A percentile compares a stretch with the other conserved stretches of the same genome.
Evolutionary conservation across 2,888 invertebrate species (phyloP).

Genomic region (Clunio marinus): DNA sequence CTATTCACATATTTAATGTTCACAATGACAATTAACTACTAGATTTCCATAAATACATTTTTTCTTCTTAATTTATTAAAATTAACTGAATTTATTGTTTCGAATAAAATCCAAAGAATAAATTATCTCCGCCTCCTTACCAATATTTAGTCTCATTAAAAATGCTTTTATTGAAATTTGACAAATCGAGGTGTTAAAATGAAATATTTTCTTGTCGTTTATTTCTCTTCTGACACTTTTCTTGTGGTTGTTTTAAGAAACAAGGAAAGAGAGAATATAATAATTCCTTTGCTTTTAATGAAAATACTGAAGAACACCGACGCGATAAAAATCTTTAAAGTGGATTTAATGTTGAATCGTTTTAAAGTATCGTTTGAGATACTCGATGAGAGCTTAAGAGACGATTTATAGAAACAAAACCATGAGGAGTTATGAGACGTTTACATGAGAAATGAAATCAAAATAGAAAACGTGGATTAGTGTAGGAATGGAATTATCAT

Average conservation of each 20-base stretch:
- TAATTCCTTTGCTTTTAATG: not conserved
- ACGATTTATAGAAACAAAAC: not conserved
- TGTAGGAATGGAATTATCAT: not conserved
- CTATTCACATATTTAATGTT: not conserved
- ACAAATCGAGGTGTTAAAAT: constrained; percentile 4
- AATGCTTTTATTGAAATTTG: no score
- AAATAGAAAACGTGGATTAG: no score
- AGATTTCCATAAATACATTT: not conserved
- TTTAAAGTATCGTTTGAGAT: no score
- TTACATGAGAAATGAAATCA: no score
- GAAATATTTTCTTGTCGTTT: not conserved
- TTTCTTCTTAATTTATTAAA: no score
- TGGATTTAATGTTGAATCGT: not conserved
- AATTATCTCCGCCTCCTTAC: no score
- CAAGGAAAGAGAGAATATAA: not conserved
- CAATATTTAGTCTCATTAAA: no score
- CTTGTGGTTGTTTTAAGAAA: not conserved
- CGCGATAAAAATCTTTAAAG: not conserved
- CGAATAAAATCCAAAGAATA: no score
- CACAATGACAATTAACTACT: not conserved
- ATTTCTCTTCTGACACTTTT: not conserved
- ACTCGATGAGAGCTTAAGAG: no score
- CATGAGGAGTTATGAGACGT: not conserved
- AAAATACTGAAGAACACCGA: not conserved
- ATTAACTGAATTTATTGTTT: no score